These are phyloP conservation scores for Drosophila stalkeri DNA, from an alignment of 2,888 invertebrate species.

Conservation along the genomic window DNA sequence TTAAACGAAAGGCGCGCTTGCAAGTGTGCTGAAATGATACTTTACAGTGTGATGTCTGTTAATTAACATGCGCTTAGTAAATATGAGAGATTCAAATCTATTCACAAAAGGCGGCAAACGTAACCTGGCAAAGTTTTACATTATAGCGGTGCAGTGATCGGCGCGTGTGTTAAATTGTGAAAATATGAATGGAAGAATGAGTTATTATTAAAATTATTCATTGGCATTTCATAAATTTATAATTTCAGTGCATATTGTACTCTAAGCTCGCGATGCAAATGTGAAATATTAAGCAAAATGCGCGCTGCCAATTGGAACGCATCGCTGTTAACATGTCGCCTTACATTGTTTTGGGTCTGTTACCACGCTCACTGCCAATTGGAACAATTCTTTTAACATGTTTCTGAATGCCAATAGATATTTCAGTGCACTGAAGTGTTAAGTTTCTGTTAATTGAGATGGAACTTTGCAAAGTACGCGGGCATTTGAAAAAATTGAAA, in stretches of 20 bases:
- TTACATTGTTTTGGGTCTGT: not conserved
- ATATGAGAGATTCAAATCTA: not conserved
- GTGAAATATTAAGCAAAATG: not conserved
- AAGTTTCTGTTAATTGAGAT: not conserved
- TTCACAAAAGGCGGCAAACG: not conserved
- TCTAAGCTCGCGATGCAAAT: not conserved
- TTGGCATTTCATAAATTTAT: not conserved
- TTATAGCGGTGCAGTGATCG: not conserved
- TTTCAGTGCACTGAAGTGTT: not conserved
- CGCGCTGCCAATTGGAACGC: no score
- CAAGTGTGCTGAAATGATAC: not conserved
- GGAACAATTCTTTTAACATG: not conserved
- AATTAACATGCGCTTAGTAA: conserved; percentile 4
- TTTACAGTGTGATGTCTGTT: not conserved
- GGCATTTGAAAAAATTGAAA: not conserved
- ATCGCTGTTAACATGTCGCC: not conserved
- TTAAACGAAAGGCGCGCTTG: not conserved
- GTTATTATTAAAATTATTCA: not conserved
- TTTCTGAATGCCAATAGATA: not conserved
- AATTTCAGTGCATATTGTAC: not conserved
- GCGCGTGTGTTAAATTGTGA: not conserved
- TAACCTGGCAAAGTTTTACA: not conserved
- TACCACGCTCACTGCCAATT: not conserved
- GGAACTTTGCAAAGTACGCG: not conserved
- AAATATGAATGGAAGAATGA: not conserved